Percentiles rank a stretch among this genome's conserved stretches.
These are phyloP conservation scores for Liparis tanakae DNA, from an alignment of 2,797 vertebrate species.

Conservation along the genomic window DNA sequence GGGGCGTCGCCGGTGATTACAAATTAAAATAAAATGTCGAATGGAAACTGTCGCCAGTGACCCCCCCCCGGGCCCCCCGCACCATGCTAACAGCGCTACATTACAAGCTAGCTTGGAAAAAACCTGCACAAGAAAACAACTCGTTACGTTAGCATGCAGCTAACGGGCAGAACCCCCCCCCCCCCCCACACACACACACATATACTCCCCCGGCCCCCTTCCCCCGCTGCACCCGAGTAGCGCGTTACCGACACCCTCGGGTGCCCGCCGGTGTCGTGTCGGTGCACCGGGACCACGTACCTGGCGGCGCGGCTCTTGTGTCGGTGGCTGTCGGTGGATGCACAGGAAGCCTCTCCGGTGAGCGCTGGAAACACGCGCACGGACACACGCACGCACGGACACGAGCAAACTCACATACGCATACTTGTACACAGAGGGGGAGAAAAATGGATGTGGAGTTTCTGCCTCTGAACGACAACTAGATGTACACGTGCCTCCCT, in stretches of 20 bases:
- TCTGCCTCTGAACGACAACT: too few relatives aligned
- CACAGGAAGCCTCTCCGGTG: conserved; percentile 68
- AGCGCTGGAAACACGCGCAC: conserved; percentile 62
- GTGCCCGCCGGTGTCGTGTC: background rate
- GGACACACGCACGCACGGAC: conserved; percentile 51
- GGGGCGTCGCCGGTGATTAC: fast-evolving
- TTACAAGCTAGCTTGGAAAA: conserved; percentile 43
- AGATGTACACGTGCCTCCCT: too few relatives aligned
- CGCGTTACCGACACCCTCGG: background rate
- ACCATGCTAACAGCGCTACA: conserved; percentile 60
- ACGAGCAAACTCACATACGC: conserved; percentile 16
- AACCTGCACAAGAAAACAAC: conserved; percentile 38
- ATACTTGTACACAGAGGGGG: background rate
- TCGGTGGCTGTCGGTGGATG: conserved; percentile 67
- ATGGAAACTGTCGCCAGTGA: conserved; percentile 14
- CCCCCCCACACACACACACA: too few relatives aligned
- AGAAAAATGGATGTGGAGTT: too few relatives aligned
- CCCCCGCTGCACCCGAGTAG: background rate
- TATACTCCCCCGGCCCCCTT: too few relatives aligned
- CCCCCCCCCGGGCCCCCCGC: background rate
- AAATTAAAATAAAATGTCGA: background rate
- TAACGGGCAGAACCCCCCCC: conserved; percentile 33
- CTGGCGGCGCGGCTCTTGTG: conserved; percentile 56
- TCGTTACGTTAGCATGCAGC: conserved; percentile 70
- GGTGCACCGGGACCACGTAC: conserved; percentile 43